These are phyloP conservation scores for Amphiprion ocellaris DNA, from an alignment of 2,113 vertebrate genomes.

Conservation along the genomic window DNA sequence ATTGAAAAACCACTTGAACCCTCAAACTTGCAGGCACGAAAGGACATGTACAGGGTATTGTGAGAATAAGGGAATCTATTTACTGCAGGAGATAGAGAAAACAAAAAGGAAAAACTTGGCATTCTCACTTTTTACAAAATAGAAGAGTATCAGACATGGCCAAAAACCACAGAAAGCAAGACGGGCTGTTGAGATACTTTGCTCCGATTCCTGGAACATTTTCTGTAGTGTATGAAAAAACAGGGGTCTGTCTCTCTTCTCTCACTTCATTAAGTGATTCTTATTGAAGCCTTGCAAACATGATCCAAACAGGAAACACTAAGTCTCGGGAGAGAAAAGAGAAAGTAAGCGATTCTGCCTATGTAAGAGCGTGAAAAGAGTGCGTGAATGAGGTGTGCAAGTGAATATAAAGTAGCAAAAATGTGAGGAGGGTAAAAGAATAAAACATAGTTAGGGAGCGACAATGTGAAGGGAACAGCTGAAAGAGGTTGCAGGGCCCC, in stretches of 20 bases:
- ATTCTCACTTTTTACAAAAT: constrained; percentile 6
- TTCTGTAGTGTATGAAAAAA: constrained; percentile 47
- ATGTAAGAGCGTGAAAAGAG: constrained; percentile 18
- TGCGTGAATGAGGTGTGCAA: constrained; percentile 34
- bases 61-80: not conserved
- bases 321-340: constrained; percentile 30
- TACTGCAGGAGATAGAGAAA: not conserved
- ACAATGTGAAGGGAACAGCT: constrained; percentile 38
- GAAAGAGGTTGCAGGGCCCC: constrained; percentile 36
- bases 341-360: constrained; percentile 26
- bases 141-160: constrained; percentile 15
- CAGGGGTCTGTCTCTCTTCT: constrained; percentile 25
- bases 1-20: constrained; percentile 7
- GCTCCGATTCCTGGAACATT: constrained; percentile 50
- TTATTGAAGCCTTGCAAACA: constrained; percentile 52
- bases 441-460: constrained; percentile 43
- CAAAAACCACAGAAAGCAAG: constrained; percentile 38
- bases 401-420: constrained; percentile 41
- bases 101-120: constrained; percentile 25
- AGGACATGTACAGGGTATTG: not conserved
- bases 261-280: constrained; percentile 53
- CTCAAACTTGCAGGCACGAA: constrained; percentile 23
- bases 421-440: constrained; percentile 8
- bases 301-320: constrained; percentile 58
- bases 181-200: constrained; percentile 38